Evolutionary conservation across 1,140 invertebrate genomes (phyloP), one percentile per base, ranked within the genome.

Genomic region (Phocides pigmalion): DNA sequence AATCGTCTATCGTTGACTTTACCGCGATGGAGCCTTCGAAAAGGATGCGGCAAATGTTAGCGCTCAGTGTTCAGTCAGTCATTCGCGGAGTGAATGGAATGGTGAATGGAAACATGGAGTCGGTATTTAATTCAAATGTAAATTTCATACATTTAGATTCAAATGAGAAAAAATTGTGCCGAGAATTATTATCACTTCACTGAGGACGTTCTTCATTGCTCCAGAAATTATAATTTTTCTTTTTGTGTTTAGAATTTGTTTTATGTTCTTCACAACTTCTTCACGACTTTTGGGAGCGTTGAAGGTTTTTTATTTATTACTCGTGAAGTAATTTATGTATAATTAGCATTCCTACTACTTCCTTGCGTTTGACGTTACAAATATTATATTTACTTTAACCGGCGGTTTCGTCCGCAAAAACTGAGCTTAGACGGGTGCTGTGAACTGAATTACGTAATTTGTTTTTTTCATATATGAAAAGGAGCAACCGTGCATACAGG

Each of bases 61-160:
- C 11, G 37, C 16, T 46, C 37, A 22, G 0, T 51, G 22, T 17
- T 20, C 39, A 59, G 54, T 56, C 58, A 62, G 64, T 59, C n/a
- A n/a, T n/a, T n/a, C n/a, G n/a, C n/a, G n/a, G 68, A 66, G 12
- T 22, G 61, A 61, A 37, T 28, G 25, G 49, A 67, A 71, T 65
- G n/a, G n/a, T n/a, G 68, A 68, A 68, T 64, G 44, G 63, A 70
- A 77, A 77, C 67, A 66, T 64, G 35, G 44, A 56, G 46, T 50
- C 53, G 37, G 32, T 68, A 66, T 67, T 71, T 73, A 66, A 77
- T 81, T 79, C 79, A 77, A 64, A 81, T 81, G 76, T 53, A 77
- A 79, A 79, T 81, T 66, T 51, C 9, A 15, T 66, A 54, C 68
- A 74, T 76, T 79, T 68, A 41, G 37, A 78, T 78, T 73, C 66